A percentile compares a stretch with the other conserved stretches of the same genome.
Conservation (phyloP, 1,140 invertebrate genomes). For the Probaryconus sp. region DNA sequence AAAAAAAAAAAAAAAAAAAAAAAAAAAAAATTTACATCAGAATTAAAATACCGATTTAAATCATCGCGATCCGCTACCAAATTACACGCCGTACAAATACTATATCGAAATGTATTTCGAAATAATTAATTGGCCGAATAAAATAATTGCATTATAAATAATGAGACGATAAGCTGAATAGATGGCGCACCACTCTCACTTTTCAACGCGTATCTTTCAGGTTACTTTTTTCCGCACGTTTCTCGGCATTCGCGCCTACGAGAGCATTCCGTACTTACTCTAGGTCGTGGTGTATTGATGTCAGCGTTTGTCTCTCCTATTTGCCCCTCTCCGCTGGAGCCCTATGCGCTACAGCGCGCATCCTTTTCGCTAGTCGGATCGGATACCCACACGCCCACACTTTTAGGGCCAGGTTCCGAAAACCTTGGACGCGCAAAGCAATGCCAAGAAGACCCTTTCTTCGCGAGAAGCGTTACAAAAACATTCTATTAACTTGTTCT, state of each 20-base stretch:
- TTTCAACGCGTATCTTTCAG: constrained; percentile 26
- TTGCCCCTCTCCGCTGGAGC: background rate
- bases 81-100: too few species aligned
- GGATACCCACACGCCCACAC: constrained; percentile 34
- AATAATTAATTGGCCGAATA: too few species aligned
- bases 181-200: constrained; percentile 47
- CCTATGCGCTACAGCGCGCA: constrained; percentile 1
- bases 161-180: constrained; percentile 22
- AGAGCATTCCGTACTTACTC: constrained; percentile 26
- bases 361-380: constrained; percentile 10
- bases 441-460: constrained; percentile 32
- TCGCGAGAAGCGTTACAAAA: constrained; percentile 47
- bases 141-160: constrained; percentile 54
- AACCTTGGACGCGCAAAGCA: constrained; percentile 27
- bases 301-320: constrained; percentile 5
- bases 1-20: too few species aligned
- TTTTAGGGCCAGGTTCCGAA: constrained; percentile 28
- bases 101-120: too few species aligned
- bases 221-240: constrained; percentile 38
- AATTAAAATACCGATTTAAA: too few species aligned
- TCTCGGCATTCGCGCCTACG: constrained; percentile 1
- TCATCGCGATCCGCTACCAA: too few species aligned
- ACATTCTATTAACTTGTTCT: constrained; percentile 20
- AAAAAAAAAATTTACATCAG: too few species aligned
- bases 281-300: constrained; percentile 38